Evolutionary conservation across 2,797 vertebrate species (phyloP), one percentile per base, ranked within the genome.

Genomic region (Eospalax fontanierii): DNA sequence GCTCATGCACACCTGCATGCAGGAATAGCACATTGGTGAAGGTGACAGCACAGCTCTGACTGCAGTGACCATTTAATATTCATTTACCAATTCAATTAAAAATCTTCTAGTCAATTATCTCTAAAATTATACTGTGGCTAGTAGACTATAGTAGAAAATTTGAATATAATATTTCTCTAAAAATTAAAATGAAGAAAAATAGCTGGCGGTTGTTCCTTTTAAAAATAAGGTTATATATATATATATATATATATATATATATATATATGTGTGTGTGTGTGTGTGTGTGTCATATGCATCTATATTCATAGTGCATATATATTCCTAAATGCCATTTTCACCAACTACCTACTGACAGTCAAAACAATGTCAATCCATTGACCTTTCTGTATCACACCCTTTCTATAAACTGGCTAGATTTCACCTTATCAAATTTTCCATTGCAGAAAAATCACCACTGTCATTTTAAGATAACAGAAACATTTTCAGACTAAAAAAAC

Each of bases 381-480:
- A 70, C 4, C 18, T 87, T 95, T 98, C 89, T 94, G 33, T 95
- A 95, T 91, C 83, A 95, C 59, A 93, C 59, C 18, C 0, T 80
- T 95, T 88, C 80, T 97, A 97, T 87, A 95, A 71, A 50, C 38
- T 78, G 87, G 15, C 26, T 93, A 91, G 54, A 71, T 46, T 96
- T 79, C 90, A 33, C 76, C 85, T 35, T 65, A 90, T 74, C 68
- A 79, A 93, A 90, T 87, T 94, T 79, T 93, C 33, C 90, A 91
- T 91, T 95, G 97, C 94, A 96, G 71, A 94, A 63, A 57, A 63
- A 78, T 82, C 40, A 94, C 61, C 57, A 61, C 12, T 81, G 57
- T 22, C 74, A 96, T 91, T 92, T 95, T 75, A 85, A 93, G 4
- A 46, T 93, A 81, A 95, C 30, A 94, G 50, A 89, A 97, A 82